These are phyloP conservation scores for Labrus mixtus DNA, from an alignment of 2,113 vertebrate species.

Conservation along the genomic window DNA sequence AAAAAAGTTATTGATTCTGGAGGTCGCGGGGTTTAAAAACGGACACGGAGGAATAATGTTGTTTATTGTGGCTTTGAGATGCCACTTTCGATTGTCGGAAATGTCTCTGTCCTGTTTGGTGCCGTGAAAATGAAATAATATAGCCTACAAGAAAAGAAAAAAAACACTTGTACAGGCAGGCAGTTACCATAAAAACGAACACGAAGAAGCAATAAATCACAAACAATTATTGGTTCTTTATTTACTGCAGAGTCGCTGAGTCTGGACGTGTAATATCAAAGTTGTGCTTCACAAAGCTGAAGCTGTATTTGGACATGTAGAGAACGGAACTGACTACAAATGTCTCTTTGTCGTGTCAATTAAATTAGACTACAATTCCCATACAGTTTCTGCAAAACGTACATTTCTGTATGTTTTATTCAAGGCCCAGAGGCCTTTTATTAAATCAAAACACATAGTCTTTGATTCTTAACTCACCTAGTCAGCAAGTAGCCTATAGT, in stretches of 20 bases:
- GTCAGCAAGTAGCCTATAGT: background rate
- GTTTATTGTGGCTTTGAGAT: conserved; percentile 34
- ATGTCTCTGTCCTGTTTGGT: background rate
- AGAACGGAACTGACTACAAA: conserved; percentile 84
- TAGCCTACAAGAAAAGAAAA: too few relatives aligned
- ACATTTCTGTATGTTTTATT: conserved; percentile 12
- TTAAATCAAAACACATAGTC: background rate
- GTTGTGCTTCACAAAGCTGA: conserved; percentile 86
- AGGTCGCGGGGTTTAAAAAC: conserved; percentile 65
- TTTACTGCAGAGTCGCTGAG: conserved; percentile 21
- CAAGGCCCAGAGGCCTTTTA: conserved; percentile 33
- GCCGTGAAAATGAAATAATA: background rate
- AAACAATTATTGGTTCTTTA: background rate
- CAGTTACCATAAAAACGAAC: background rate
- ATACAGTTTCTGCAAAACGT: conserved; percentile 42
- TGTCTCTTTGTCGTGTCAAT: conserved; percentile 85
- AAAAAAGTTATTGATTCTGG: conserved; percentile 80
- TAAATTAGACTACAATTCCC: conserved; percentile 87
- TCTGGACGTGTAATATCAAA: conserved; percentile 28
- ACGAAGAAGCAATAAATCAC: conserved; percentile 26
- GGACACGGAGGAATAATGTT: conserved; percentile 50
- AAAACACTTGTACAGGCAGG: background rate
- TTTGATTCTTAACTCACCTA: background rate
- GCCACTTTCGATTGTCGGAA: conserved; percentile 32
- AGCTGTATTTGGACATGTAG: conserved; percentile 78